phyloP scores from a whole-genome alignment of 2,888 invertebrate genomes.

The Acanthosepion esculentum region DNA sequence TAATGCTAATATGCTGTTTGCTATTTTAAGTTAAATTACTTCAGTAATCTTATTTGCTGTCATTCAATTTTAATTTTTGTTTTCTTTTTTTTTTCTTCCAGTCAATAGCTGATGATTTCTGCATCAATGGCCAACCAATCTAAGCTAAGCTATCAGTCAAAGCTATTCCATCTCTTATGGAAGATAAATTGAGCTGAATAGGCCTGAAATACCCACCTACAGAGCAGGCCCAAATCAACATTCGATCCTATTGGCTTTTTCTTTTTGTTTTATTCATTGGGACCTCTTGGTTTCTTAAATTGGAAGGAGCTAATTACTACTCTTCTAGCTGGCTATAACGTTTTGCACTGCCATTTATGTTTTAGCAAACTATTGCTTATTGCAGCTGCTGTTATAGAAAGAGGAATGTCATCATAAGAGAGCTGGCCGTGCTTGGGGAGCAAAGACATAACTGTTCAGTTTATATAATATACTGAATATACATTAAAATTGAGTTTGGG shows the following conservation, averaged over 20 bases:
- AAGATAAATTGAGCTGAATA: neutral
- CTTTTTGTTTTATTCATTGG: neutral
- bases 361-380: neutral
- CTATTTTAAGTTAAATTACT: neutral
- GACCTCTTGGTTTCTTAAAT: neutral
- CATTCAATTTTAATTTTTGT: neutral
- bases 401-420: neutral
- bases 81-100: constrained; percentile 45
- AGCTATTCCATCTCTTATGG: neutral
- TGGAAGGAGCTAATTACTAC: neutral
- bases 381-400: neutral
- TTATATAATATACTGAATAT: too few relatives aligned
- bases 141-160: neutral
- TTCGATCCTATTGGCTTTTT: neutral
- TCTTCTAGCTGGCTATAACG: neutral
- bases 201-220: neutral
- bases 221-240: neutral
- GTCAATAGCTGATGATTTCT: constrained; percentile 51
- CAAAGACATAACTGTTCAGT: neutral
- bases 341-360: neutral
- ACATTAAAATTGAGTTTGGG: neutral
- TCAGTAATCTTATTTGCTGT: neutral
- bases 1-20: neutral
- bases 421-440: neutral
- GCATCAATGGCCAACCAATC: constrained; percentile 51